phyloP scores from a whole-genome alignment of 2,113 vertebrate species.

The Promerops cafer region DNA sequence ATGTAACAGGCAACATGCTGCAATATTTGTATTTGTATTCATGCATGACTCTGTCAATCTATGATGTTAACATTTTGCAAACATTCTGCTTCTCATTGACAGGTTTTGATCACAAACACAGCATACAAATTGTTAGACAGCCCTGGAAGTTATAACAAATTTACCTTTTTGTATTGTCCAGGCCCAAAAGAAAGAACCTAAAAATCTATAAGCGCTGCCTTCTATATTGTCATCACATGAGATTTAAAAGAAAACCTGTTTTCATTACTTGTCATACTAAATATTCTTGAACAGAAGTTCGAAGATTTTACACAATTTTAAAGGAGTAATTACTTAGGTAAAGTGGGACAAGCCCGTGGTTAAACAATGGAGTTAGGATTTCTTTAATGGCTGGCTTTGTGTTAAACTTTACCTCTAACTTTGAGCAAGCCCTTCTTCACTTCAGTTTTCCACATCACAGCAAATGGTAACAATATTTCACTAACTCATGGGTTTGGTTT shows the following conservation, averaged over 20 bases:
- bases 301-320: neutral
- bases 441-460: constrained; percentile 5
- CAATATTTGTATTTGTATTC: neutral
- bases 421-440: neutral
- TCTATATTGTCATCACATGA: neutral
- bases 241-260: neutral
- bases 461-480: neutral
- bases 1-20: neutral
- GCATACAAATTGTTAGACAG: neutral
- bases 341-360: neutral
- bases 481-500: neutral
- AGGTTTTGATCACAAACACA: neutral
- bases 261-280: neutral
- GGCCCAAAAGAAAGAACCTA: neutral
- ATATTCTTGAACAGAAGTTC: neutral
- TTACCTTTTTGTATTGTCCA: neutral
- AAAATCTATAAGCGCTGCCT: neutral
- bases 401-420: neutral
- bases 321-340: neutral
- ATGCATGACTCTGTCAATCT: neutral
- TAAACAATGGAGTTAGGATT: neutral
- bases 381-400: neutral
- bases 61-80: neutral
- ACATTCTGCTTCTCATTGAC: neutral
- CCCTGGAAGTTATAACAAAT: neutral